phyloP scores from a whole-genome alignment of 2,797 vertebrate species.

The Sibirionetta formosa region DNA sequence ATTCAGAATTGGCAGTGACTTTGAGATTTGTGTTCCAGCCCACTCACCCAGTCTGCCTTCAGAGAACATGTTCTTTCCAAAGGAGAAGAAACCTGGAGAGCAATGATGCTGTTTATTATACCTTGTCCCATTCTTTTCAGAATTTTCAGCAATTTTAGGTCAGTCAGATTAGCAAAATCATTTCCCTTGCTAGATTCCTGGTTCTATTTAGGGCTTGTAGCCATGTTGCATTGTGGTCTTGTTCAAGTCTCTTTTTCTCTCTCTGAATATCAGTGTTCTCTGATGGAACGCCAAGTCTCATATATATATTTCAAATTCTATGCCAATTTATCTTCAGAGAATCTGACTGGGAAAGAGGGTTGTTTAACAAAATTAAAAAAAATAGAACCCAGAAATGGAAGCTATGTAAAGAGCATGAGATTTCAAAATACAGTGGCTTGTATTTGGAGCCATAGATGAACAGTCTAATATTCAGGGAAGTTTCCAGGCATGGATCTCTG shows the following conservation, averaged over 20 bases:
- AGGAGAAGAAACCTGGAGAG: neutral
- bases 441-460: neutral
- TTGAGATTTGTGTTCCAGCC: neutral
- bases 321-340: neutral
- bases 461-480: neutral
- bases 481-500: neutral
- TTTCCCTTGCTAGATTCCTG: neutral
- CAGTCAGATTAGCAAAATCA: neutral
- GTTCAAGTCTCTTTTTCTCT: neutral
- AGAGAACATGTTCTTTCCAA: neutral
- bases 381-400: neutral
- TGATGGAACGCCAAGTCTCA: neutral
- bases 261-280: neutral
- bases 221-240: neutral
- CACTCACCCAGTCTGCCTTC: neutral
- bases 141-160: neutral
- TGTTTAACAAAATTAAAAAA: neutral
- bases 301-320: neutral
- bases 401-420: neutral
- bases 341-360: neutral
- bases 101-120: neutral
- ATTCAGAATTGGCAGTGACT: fast-evolving
- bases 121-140: neutral
- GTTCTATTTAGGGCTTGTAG: neutral
- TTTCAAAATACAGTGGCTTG: neutral